Evolutionary conservation across 2,888 invertebrate species (phyloP), one percentile per base, ranked within the genome.

Genomic region (Galeruca laticollis): DNA sequence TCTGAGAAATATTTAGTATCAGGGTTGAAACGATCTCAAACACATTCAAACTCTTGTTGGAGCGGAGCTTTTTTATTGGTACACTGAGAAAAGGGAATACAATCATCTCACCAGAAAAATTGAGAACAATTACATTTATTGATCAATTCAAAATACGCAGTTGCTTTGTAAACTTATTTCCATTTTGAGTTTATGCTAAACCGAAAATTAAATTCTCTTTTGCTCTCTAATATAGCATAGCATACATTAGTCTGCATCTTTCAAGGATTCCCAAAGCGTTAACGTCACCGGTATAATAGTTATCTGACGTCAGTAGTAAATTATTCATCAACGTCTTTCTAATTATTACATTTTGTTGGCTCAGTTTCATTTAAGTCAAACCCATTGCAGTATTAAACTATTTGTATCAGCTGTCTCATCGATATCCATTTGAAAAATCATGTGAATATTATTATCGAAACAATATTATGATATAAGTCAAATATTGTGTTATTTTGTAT

Each of bases 331-430:
- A n/a, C 31, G 8, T 54, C 54, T 26, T 3, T 31, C 26, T 54
- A n/a, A 54, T 31, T 54, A 33, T 54, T 31, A 31, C 54, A 54
- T 54, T 31, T 51, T 9, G 31, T 15, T 54, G 54, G 54, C 54
- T 31, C 26, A 31, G 13, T 33, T 54, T n/a, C 52, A 52, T 52
- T 52, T 52, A 20, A n/a, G 21, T 26, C 26, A 11, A 26, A 26
- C 26, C 21, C 31, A 15, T 15, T 26, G 15, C 54, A n/a, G 54
- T 31, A 31, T 20, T n/a, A 2, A 21, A 21, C 13, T 11, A 52
- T 52, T 52, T 52, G 21, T 52, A 52, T 52, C 1, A 2, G 13
- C 11, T 52, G 52, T 11, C 8, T 31, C 15, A 9, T 54, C 6
- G 5, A 54, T 54, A 31, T 26, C n/a, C 21, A n/a, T 26, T 54